Base-by-base conservation (phyloP, 2,888 invertebrate species). In the Dinocampus coccinellae region DNA sequence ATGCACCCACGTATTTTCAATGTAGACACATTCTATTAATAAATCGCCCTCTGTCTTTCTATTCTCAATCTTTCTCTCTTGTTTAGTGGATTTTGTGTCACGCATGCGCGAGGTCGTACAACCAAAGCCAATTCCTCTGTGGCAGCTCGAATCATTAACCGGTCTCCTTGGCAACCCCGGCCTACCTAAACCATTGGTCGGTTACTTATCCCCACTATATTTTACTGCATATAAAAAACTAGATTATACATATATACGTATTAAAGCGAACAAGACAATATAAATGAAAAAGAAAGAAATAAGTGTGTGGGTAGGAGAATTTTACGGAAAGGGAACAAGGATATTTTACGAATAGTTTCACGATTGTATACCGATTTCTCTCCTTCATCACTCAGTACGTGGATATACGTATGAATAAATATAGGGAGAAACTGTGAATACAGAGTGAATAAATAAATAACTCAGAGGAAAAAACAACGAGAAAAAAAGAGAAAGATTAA, bases 91-190 rank as follows among this genome's bases (percentile, higher is more conserved):
- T 29, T 58, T 60, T 52, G 52, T 16, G 42, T 64, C 42, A 60
- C 69, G 72, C 72, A 72, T 69, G 72, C 68, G 72, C 65, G 57
- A 65, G 26, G 7, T 42, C 20, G 36, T 69, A 57, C 57, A 74
- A 76, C 77, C 78, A 81, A 82, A 82, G 85, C 84, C 86, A 85
- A 86, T 29, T 87, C 84, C 85, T 84, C 82, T 81, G 84, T 84
- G 82, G 84, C 81, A 82, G 84, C 82, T 84, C 85, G 86, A 87
- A 87, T 87, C 87, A 87, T 87, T 87, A 87, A 86, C 85, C 84
- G 85, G 87, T 87, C 85, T 81, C 86, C 87, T 80, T 84, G 87
- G 86, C 85, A 87, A 87, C 87, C 82, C 82, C 75, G 77, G 70
- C 77, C 79, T 79, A 79, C 81, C 80, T 80, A 81, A 79, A 80